phyloP scores from a whole-genome alignment of 2,113 vertebrate species.

The Rhea pennata region DNA sequence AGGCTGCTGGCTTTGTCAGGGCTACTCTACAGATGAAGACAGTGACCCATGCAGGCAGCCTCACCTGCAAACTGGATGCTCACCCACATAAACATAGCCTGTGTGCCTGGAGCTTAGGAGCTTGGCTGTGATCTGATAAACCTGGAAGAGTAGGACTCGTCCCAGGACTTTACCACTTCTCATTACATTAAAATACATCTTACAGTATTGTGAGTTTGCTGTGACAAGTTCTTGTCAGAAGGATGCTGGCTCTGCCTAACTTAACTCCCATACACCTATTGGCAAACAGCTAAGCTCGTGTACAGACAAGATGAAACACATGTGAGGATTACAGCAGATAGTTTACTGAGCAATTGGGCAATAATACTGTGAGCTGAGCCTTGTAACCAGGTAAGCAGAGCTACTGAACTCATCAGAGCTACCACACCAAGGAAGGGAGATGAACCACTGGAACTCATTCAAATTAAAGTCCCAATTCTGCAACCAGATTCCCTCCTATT shows the following conservation, averaged over 20 bases:
- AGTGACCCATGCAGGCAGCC: background rate
- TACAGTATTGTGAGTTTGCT: background rate
- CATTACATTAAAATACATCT: background rate
- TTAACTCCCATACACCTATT: background rate
- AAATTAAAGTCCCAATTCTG: background rate
- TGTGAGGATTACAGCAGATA: background rate
- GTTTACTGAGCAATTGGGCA: background rate
- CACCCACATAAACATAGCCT: accelerated
- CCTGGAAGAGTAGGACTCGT: too few relatives aligned
- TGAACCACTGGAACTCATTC: background rate
- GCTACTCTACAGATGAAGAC: background rate
- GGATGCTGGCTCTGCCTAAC: background rate
- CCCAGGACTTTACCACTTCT: background rate
- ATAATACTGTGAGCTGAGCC: background rate
- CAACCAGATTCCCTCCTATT: background rate
- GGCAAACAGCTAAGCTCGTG: background rate
- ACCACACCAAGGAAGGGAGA: background rate
- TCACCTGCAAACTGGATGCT: background rate
- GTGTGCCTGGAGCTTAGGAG: background rate
- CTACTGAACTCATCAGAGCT: background rate
- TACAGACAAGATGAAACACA: background rate
- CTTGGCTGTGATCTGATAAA: background rate
- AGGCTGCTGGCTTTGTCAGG: background rate
- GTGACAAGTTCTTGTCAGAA: background rate
- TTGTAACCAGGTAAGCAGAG: background rate